A percentile compares a stretch with the other conserved stretches of the same genome.
phyloP scores from a whole-genome alignment of 2,888 invertebrate species.

The Scaptomyza tumidula region DNA sequence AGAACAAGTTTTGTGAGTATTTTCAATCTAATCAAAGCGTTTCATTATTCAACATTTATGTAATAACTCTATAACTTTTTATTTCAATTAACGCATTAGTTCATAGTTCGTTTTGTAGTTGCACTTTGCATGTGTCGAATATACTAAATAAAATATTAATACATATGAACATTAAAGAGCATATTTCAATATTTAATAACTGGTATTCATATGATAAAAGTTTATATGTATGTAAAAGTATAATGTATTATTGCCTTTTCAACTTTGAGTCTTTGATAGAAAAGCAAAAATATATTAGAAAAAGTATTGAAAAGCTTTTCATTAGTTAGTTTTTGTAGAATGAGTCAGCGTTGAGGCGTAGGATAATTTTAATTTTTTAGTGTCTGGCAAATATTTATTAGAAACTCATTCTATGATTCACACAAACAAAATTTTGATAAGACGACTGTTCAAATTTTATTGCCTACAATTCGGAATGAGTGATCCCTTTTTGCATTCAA shows the following conservation, averaged over 20 bases:
- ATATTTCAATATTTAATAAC: slow-evolving; percentile 1
- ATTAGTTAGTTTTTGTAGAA: too few species aligned
- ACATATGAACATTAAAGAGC: neutral
- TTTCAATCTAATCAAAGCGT: neutral
- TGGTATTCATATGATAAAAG: neutral
- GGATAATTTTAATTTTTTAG: neutral
- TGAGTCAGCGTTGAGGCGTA: too few species aligned
- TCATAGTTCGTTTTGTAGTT: neutral
- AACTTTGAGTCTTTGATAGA: too few species aligned
- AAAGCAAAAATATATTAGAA: too few species aligned
- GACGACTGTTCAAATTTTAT: neutral
- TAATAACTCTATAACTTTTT: neutral
- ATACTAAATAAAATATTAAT: neutral
- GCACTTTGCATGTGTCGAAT: slow-evolving; percentile 29
- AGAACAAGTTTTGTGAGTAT: slow-evolving; percentile 43
- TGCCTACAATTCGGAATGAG: neutral
- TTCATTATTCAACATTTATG: neutral
- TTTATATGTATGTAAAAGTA: neutral
- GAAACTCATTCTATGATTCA: slow-evolving; percentile 5
- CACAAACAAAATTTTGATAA: slow-evolving; percentile 3
- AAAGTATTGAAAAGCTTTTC: too few species aligned
- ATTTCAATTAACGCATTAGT: slow-evolving; percentile 18
- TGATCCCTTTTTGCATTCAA: neutral
- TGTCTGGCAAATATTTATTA: neutral
- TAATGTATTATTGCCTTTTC: neutral